These are phyloP conservation scores for Terrapene triunguis DNA, from an alignment of 2,113 vertebrate species.

Conservation along the genomic window DNA sequence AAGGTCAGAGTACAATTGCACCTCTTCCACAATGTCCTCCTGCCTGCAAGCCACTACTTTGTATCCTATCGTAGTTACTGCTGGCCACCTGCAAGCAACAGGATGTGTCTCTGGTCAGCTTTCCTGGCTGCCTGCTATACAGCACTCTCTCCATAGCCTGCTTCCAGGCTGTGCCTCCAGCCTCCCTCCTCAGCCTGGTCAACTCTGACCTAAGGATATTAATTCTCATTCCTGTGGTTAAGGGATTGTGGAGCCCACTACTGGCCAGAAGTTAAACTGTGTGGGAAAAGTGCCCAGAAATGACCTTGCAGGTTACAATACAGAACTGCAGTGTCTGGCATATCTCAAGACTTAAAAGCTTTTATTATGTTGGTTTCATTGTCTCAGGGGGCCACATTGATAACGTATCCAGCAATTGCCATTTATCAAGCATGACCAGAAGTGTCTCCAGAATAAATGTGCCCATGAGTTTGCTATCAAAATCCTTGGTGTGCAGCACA, in stretches of 20 bases:
- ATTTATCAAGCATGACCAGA: background rate
- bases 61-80: too few relatives aligned
- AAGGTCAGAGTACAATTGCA: too few relatives aligned
- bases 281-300: background rate
- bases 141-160: background rate
- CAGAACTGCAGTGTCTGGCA: background rate
- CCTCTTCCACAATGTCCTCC: too few relatives aligned
- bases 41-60: too few relatives aligned
- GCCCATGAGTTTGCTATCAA: background rate
- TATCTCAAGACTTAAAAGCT: background rate
- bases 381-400: background rate
- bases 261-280: background rate
- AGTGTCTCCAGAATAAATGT: background rate
- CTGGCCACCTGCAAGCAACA: background rate
- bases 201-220: background rate
- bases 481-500: background rate
- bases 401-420: background rate
- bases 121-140: background rate
- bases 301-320: background rate
- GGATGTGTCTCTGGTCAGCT: background rate
- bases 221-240: background rate
- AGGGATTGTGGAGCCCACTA: background rate
- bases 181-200: background rate
- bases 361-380: background rate
- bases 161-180: background rate